phyloP scores from a whole-genome alignment of 2,888 invertebrate genomes.

The Drosophila austrosaltans region DNA sequence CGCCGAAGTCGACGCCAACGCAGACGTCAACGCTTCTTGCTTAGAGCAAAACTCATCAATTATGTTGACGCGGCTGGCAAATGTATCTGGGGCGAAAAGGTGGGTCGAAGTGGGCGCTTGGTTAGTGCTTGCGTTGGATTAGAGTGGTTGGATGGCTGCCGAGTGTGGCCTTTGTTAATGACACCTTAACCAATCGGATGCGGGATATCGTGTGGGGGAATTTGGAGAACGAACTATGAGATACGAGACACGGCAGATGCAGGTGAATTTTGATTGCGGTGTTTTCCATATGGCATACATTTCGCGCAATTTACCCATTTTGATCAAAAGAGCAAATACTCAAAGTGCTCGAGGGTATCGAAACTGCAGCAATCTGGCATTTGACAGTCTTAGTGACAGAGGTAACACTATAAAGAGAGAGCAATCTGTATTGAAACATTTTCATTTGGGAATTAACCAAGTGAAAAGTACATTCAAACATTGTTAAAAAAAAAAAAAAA shows the following conservation, averaged over 20 bases:
- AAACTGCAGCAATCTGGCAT: background rate
- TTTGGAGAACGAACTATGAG: background rate
- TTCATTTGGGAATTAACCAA: no score
- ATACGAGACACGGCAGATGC: background rate
- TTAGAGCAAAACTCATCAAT: slow-evolving; percentile 70
- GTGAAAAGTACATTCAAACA: no score
- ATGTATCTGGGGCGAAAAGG: slow-evolving; percentile 10
- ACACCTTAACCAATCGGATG: slow-evolving; percentile 45
- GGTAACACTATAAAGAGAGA: background rate
- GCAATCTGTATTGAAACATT: background rate
- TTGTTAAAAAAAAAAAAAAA: no score
- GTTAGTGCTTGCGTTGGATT: slow-evolving; percentile 15
- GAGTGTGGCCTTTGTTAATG: slow-evolving; percentile 52
- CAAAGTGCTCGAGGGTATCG: background rate
- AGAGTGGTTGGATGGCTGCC: slow-evolving; percentile 20
- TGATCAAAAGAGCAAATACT: slow-evolving; percentile 2
- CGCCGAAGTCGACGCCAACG: slow-evolving; percentile 28
- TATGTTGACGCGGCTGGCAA: slow-evolving; percentile 70
- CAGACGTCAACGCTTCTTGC: slow-evolving; percentile 45
- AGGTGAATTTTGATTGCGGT: slow-evolving; percentile 10
- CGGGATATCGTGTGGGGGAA: background rate
- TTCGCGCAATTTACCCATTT: slow-evolving; percentile 12
- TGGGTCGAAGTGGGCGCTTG: slow-evolving; percentile 2
- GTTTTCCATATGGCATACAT: slow-evolving; percentile 13
- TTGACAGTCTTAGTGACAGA: background rate